Evolutionary conservation across 2,888 invertebrate genomes (phyloP), one percentile per base, ranked within the genome.

Genomic region (Lasioglossum lativentre): DNA sequence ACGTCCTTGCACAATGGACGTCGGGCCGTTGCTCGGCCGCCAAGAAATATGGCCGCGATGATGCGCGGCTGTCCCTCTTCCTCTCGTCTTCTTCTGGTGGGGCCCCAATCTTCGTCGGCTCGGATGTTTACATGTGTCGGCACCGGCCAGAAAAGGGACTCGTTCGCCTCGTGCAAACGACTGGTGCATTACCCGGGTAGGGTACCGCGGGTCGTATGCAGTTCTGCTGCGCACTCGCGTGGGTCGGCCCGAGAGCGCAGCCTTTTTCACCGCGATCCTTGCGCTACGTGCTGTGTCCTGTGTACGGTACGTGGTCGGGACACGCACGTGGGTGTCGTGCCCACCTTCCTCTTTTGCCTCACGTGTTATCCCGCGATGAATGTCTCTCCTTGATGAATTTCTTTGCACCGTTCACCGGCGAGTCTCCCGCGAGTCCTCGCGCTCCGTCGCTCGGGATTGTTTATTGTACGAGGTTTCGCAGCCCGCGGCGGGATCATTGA

Each of bases 141-240:
- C 87, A 78, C 63, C 47, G 59, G 79, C 34, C 47, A 88, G 79
- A 84, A 88, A 88, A 83, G 82, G 88, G 70, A 80, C 89, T 88
- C 86, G 88, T 83, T 86, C 87, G 75, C 73, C 75, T 85, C 86
- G 89, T 89, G 88, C 92, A 89, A 92, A 91, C 91, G 90, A 88
- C 89, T 86, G 86, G 59, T 86, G 88, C 90, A 90, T 92, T 90
- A 89, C 89, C 83, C 45, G 34, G 66, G 66, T 30, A 27, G n/a
- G n/a, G n/a, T n/a, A n/a, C n/a, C 2, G 63, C 74, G 86, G 78
- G 23, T 52, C 52, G 52, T 52, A 52, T 10, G 52, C 80, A 88
- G 83, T 84, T 72, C 16, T 87, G 76, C 83, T n/a, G 71, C 27
- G 8, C 12, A 68, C 12, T 71, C 80, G 90, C 88, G 90, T 91